Evolutionary conservation across 2,888 invertebrate genomes (phyloP), one percentile per base, ranked within the genome.

Genomic region (Limulus polyphemus): DNA sequence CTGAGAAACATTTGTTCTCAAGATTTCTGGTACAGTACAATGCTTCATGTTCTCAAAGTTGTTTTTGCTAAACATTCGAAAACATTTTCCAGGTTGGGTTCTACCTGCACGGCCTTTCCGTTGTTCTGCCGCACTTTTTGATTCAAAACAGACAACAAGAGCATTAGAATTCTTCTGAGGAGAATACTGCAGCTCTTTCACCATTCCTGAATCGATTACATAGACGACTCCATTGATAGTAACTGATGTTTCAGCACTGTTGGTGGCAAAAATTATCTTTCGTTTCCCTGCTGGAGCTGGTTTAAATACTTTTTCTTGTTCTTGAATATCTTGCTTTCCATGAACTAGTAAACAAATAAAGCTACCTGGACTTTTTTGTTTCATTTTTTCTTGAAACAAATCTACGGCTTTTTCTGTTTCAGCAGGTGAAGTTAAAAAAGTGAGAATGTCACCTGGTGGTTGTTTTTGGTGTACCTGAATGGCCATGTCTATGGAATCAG

Each of bases 231-330:
- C 76, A 49, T 75, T 74, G 55, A 77, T 76, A 7, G 77, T 77
- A 5, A 77, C 68, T 7, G 76, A 76, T 3, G 77, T 77, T 65
- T 77, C 77, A 7, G 77, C 77, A 65, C 73, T 72, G 69, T 77
- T 76, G 16, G 77, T 77, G 3, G 76, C 74, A 71, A 77, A 75
- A 4, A 77, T 73, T 12, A 77, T 68, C 68, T 77, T 77, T 51
- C 76, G 66, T 32, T 69, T 63, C 46, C 32, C n/a, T 10, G 56
- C 56, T n/a, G n/a, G n/a, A 10, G 55, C 51, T 11, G 47, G 48
- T 11, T 62, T 60, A 68, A 77, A 76, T 1, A 76, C 74, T 47
- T 65, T 57, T 55, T 72, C 69, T 57, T 76, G 76, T 48, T 77
- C 75, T 11, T 73, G 70, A 46, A 73, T 61, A 54, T 73, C 72